Evolutionary conservation across 2,113 vertebrate species (phyloP), one percentile per base, ranked within the genome.

Genomic region (Parus major): DNA sequence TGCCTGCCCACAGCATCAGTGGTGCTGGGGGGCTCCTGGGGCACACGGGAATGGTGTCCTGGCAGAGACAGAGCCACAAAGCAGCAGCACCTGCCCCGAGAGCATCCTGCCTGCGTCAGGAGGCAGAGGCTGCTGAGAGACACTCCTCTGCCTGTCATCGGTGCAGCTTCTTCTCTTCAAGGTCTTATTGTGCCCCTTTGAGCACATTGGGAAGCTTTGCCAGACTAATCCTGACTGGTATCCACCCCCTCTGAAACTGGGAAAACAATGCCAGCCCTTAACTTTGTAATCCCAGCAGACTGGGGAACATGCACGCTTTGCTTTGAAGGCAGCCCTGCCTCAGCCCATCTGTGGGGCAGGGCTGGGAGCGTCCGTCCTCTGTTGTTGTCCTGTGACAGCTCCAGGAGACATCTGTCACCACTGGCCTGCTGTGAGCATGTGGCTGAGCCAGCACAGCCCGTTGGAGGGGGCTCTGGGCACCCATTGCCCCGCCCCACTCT

Each of bases 171-270:
- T 96, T 88, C 97, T 91, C 80, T 91, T 89, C 82, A 93, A 96
- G 92, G 90, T 94, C 50, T 25, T 69, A 75, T 85, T 96, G 90
- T 96, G 83, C 80, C 86, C 64, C 88, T 92, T 35, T 91, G 86
- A 96, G 78, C 46, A 76, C 46, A 71, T 3, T 44, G 77, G 70
- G 41, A 92, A 87, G 17, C 35, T 71, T 47, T 94, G 90, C 93
- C 95, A 94, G 94, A 91, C 94, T 97, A 97, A 98, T 97, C 97
- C 97, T 86, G 80, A 77, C 56, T 53, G 85, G 66, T 94, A 97
- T 95, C 95, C 91, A 81, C 81, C 75, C 86, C 35, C 65, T 86
- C 90, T 84, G 88, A 79, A 86, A 76, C 46, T 21, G 35, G 44
- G 87, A 56, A 96, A 93, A 96, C 95, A 96, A 97, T 96, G 73